phyloP scores from a whole-genome alignment of 2,888 invertebrate species.

The Drosophila neotestacea region DNA sequence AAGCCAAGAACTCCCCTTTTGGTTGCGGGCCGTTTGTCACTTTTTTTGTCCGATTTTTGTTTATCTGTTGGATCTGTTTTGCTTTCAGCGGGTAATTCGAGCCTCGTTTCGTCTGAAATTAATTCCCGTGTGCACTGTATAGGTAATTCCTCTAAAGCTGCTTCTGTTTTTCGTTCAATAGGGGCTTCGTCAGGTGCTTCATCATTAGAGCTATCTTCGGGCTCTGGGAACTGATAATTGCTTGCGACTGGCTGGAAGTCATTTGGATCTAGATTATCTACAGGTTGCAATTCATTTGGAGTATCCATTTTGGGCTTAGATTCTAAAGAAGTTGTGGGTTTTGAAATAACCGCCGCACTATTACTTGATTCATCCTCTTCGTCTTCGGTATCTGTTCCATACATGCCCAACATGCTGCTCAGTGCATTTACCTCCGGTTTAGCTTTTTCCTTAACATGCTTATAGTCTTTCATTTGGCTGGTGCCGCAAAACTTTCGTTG shows the following conservation, averaged over 20 bases:
- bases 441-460: slow-evolving; percentile 55
- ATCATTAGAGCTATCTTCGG: slow-evolving; percentile 51
- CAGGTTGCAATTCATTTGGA: background rate
- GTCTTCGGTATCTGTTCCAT: slow-evolving; percentile 81
- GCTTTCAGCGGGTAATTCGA: background rate
- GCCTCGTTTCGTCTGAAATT: background rate
- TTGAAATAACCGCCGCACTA: background rate
- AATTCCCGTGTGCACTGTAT: slow-evolving; percentile 39
- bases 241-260: too few species aligned
- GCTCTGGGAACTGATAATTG: background rate
- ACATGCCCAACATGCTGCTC: slow-evolving; percentile 79
- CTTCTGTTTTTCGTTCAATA: slow-evolving; percentile 58
- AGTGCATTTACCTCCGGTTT: slow-evolving; percentile 64
- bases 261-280: background rate
- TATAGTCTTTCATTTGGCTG: slow-evolving; percentile 64
- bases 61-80: background rate
- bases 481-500: slow-evolving; percentile 77
- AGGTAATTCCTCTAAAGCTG: slow-evolving; percentile 17
- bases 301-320: background rate
- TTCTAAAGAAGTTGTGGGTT: background rate
- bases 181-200: slow-evolving; percentile 74
- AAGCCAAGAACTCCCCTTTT: slow-evolving; percentile 62
- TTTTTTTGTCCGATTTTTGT: background rate
- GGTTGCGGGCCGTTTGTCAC: slow-evolving; percentile 17
- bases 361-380: slow-evolving; percentile 25